Conservation (phyloP, 2,888 invertebrate genomes). For the Morpho achilles region DNA sequence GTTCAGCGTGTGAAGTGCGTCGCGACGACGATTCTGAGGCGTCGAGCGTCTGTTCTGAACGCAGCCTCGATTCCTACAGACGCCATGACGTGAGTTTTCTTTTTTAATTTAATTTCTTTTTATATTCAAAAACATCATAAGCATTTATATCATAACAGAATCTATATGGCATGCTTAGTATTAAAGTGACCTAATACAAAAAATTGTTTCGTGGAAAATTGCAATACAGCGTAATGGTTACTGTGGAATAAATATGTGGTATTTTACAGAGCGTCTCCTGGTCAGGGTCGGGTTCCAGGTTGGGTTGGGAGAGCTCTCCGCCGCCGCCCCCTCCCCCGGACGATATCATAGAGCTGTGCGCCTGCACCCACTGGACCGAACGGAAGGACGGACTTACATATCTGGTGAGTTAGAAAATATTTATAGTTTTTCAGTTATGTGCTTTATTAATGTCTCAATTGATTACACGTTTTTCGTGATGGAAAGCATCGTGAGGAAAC, state of each 20-base stretch:
- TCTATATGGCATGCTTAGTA: too few relatives aligned
- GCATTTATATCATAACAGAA: too few relatives aligned
- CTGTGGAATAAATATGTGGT: neutral
- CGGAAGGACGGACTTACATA: constrained; percentile 95
- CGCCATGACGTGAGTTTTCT: constrained; percentile 85
- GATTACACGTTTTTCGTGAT: too few relatives aligned
- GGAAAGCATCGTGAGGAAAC: too few relatives aligned
- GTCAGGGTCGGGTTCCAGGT: constrained; percentile 82
- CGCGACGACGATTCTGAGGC: constrained; percentile 94
- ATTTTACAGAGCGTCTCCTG: constrained; percentile 86
- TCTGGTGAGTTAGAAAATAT: constrained; percentile 74
- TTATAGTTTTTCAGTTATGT: too few relatives aligned
- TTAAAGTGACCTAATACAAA: too few relatives aligned
- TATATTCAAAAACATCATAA: too few relatives aligned
- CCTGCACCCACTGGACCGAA: constrained; percentile 95
- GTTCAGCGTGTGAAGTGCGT: constrained; percentile 64
- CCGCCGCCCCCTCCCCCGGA: constrained; percentile 76
- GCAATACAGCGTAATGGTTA: too few relatives aligned
- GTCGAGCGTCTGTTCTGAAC: constrained; percentile 96
- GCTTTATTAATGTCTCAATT: too few relatives aligned
- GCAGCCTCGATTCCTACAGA: constrained; percentile 90
- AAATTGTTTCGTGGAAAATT: too few relatives aligned
- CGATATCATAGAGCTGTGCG: constrained; percentile 92
- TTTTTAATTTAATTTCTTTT: neutral
- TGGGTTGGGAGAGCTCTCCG: constrained; percentile 78